Evolutionary conservation across 1,140 invertebrate genomes (phyloP).

Genomic region (Heliconius hermathena): DNA sequence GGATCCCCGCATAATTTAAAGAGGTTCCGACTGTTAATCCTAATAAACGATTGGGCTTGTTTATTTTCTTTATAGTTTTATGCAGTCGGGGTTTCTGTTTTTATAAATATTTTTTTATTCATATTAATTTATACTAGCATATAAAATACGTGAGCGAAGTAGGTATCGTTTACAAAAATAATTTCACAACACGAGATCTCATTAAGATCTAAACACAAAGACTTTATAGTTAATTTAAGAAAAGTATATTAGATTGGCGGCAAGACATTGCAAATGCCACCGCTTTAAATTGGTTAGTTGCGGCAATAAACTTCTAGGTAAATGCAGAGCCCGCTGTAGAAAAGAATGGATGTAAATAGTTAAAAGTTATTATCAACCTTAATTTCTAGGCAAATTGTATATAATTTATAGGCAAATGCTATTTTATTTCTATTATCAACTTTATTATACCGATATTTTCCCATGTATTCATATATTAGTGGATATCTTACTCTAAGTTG

Average conservation of each 20-base stretch:
- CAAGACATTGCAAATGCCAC: conserved; percentile 33
- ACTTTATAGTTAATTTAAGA: conserved; percentile 14
- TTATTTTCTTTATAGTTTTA: too few species aligned
- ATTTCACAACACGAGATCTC: not conserved
- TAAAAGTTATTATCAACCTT: not conserved
- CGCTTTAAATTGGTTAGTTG: conserved; percentile 29
- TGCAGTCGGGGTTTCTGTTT: too few species aligned
- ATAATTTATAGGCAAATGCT: not conserved
- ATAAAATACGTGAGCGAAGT: not conserved
- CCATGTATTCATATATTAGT: not conserved
- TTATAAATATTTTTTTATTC: too few species aligned
- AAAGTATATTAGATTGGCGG: conserved; percentile 33
- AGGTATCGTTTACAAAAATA: not conserved
- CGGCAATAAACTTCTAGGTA: conserved; percentile 22
- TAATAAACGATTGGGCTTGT: too few species aligned
- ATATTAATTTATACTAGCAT: not conserved
- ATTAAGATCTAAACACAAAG: conserved; percentile 8
- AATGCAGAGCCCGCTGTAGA: not conserved
- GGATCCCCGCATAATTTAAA: too few species aligned
- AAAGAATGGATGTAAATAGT: not conserved
- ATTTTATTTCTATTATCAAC: not conserved
- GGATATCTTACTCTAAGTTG: not conserved
- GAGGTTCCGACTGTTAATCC: too few species aligned
- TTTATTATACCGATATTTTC: not conserved
- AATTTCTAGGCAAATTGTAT: not conserved